Evolutionary conservation across 2,113 vertebrate genomes (phyloP).

Genomic region (Paralichthys olivaceus): DNA sequence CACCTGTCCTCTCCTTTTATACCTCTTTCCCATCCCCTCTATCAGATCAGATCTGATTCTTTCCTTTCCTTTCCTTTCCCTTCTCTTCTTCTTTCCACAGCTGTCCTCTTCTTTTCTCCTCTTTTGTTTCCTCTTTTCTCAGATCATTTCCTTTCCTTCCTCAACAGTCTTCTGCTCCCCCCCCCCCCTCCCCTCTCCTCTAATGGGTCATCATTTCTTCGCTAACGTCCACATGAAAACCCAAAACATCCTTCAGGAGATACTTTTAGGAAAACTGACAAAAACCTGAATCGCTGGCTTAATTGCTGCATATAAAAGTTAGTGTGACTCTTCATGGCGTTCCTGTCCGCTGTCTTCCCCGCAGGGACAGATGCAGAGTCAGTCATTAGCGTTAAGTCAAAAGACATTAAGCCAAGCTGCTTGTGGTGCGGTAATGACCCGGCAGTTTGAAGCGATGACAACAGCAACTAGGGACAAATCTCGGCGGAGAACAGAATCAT

Average conservation of each 20-base stretch:
- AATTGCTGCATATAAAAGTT: conserved; percentile 69
- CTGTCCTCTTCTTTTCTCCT: neutral
- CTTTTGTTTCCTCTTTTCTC: neutral
- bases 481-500: conserved; percentile 54
- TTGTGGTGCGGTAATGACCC: conserved; percentile 76
- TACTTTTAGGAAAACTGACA: conserved; percentile 49
- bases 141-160: neutral
- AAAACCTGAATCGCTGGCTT: conserved; percentile 52
- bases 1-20: neutral
- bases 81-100: neutral
- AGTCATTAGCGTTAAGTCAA: conserved; percentile 77
- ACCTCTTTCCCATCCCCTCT: conserved; percentile 6
- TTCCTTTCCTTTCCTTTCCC: neutral
- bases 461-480: conserved; percentile 64
- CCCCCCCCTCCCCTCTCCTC: neutral
- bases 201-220: conserved; percentile 42
- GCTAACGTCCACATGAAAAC: conserved; percentile 22
- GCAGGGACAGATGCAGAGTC: conserved; percentile 71
- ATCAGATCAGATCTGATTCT: conserved; percentile 3
- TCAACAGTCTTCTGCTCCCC: neutral
- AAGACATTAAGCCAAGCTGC: conserved; percentile 77
- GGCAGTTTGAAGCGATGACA: conserved; percentile 73
- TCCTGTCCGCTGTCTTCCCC: conserved; percentile 41
- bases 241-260: conserved; percentile 34
- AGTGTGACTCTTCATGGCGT: conserved; percentile 58